Conservation (phyloP, 2,888 invertebrate genomes). For the Strigamia transsilvanica region DNA sequence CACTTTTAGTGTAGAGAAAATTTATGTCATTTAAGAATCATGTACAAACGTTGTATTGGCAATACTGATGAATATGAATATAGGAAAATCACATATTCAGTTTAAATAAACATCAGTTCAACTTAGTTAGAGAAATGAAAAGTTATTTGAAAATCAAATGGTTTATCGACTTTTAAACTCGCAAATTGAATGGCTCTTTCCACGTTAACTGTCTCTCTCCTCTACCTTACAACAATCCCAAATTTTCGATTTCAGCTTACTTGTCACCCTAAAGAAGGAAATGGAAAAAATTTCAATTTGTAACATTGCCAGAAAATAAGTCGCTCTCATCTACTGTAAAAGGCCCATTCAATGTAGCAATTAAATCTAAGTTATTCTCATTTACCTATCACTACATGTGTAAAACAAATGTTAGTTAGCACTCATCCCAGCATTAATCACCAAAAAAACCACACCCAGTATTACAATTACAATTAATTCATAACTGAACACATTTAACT, state of each 20-base stretch:
- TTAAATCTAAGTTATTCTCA: conserved; percentile 32
- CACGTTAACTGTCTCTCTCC: too few relatives aligned
- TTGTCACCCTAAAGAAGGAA: too few relatives aligned
- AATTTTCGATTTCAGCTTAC: too few relatives aligned
- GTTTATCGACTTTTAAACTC: too few relatives aligned
- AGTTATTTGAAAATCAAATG: too few relatives aligned
- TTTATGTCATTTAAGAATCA: background rate
- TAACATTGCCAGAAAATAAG: background rate
- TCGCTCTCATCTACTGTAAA: background rate
- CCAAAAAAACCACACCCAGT: background rate
- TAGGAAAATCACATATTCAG: too few relatives aligned
- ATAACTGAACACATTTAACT: background rate
- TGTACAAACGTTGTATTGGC: background rate
- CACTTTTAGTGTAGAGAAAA: background rate
- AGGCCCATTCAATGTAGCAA: background rate
- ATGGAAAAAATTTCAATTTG: background rate
- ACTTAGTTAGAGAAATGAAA: too few relatives aligned
- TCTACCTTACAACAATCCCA: too few relatives aligned
- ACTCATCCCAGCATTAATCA: background rate
- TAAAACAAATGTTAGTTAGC: conserved; percentile 40
- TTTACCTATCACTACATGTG: background rate
- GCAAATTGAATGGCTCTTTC: too few relatives aligned
- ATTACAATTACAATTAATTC: background rate
- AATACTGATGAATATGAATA: too few relatives aligned
- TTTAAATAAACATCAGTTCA: too few relatives aligned